phyloP scores from a whole-genome alignment of 2,888 invertebrate genomes.

The Lacanobia oleracea region DNA sequence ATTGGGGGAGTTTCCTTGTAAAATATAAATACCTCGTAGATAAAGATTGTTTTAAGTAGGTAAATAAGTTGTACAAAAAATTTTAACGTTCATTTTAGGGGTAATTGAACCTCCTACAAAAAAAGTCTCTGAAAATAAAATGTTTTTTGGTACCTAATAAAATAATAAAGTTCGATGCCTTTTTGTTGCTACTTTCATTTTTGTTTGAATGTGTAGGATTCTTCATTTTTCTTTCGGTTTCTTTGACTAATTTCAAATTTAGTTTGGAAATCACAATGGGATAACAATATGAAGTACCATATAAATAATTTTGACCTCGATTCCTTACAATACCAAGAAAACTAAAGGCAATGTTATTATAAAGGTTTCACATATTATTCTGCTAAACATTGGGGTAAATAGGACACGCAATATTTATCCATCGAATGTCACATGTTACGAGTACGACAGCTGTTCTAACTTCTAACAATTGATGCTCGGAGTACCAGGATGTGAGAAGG shows the following conservation, averaged over 20 bases:
- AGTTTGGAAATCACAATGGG: neutral
- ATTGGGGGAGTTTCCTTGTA: neutral
- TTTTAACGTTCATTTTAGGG: constrained; percentile 1
- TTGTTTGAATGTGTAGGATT: neutral
- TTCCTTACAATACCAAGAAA: constrained; percentile 5
- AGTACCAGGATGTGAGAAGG: constrained; percentile 27
- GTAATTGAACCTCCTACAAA: neutral
- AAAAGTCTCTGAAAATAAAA: neutral
- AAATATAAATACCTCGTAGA: neutral
- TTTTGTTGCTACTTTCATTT: neutral
- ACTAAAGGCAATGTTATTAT: neutral
- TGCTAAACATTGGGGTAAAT: constrained; percentile 18
- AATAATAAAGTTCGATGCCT: neutral
- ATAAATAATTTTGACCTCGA: constrained; percentile 14
- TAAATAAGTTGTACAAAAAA: neutral
- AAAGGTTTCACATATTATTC: neutral
- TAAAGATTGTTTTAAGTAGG: neutral
- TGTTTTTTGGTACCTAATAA: constrained; percentile 5
- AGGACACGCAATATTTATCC: constrained; percentile 20
- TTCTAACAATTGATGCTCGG: constrained; percentile 22
- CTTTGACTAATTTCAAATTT: too few relatives aligned
- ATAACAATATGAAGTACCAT: neutral
- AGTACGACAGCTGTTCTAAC: constrained; percentile 29
- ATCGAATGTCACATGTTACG: constrained; percentile 14
- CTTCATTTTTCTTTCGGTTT: neutral